phyloP scores from a whole-genome alignment of 2,888 invertebrate species.

The Agrotis clavis region DNA sequence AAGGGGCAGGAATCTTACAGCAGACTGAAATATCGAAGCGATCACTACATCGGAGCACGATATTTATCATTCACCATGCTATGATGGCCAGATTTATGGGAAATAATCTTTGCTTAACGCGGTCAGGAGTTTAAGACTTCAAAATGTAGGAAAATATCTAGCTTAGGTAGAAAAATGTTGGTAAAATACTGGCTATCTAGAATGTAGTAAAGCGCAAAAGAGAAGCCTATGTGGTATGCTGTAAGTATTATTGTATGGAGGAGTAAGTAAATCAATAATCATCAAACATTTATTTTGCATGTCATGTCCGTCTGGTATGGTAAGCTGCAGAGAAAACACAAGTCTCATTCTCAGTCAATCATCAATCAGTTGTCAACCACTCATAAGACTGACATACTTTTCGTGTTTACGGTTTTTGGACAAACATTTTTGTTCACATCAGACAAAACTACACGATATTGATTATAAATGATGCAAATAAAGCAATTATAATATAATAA shows the following conservation, averaged over 20 bases:
- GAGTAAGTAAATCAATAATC: neutral
- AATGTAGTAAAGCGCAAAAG: neutral
- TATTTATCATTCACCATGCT: slow-evolving; percentile 81
- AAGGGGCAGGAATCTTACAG: slow-evolving; percentile 81
- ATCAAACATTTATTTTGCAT: too few species aligned
- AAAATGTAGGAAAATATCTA: slow-evolving; percentile 32
- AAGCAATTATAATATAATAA: too few species aligned
- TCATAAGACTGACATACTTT: neutral
- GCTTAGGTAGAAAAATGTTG: slow-evolving; percentile 17
- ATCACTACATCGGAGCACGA: slow-evolving; percentile 81
- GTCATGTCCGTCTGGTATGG: neutral
- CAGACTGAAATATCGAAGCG: slow-evolving; percentile 85
- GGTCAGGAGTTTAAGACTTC: slow-evolving; percentile 43
- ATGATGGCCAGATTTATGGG: slow-evolving; percentile 68
- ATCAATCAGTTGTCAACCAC: neutral
- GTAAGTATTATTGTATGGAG: neutral
- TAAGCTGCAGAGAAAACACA: neutral
- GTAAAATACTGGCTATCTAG: neutral
- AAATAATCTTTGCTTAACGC: slow-evolving; percentile 58
- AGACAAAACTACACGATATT: too few species aligned
- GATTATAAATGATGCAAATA: too few species aligned
- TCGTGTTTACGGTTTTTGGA: too few species aligned
- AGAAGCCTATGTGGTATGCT: neutral
- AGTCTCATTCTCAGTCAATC: neutral
- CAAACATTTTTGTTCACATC: too few species aligned